These are phyloP conservation scores for Cenopis cana DNA, from an alignment of 2,888 invertebrate genomes.

Conservation along the genomic window DNA sequence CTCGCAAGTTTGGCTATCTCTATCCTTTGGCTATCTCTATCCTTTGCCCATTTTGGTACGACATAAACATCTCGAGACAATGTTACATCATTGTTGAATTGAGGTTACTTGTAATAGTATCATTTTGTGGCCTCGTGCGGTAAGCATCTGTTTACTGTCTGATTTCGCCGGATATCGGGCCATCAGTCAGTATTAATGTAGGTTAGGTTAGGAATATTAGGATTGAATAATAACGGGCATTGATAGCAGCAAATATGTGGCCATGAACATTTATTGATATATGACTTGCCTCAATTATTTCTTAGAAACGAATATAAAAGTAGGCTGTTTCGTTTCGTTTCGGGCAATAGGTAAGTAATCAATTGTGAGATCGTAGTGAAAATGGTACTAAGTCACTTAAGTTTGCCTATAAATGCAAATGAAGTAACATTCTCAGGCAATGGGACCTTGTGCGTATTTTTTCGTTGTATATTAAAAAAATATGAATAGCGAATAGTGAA, in stretches of 20 bases:
- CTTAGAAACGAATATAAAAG: not conserved
- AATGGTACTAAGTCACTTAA: too few species aligned
- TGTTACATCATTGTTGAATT: constrained; percentile 20
- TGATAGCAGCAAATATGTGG: constrained; percentile 2
- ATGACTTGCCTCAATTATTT: not conserved
- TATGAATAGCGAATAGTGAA: too few species aligned
- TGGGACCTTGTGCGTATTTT: too few species aligned
- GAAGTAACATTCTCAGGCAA: too few species aligned
- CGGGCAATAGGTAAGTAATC: not conserved
- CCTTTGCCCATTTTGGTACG: constrained; percentile 2
- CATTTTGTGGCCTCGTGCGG: constrained; percentile 17
- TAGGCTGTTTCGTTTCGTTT: not conserved
- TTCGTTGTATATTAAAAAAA: too few species aligned
- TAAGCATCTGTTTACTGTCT: constrained; percentile 25
- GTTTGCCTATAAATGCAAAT: too few species aligned
- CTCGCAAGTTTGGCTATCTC: constrained; percentile 3
- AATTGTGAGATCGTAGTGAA: too few species aligned
- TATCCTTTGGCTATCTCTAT: not conserved
- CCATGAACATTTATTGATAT: not conserved
- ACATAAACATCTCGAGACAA: constrained; percentile 13
- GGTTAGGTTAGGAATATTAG: constrained; percentile 25
- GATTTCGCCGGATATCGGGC: constrained; percentile 3
- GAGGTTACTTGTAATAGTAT: constrained; percentile 10
- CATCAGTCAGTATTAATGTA: constrained; percentile 16
- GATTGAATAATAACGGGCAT: constrained; percentile 7